Conservation (phyloP, 1,140 invertebrate genomes). For the Aleiodes sp. region DNA sequence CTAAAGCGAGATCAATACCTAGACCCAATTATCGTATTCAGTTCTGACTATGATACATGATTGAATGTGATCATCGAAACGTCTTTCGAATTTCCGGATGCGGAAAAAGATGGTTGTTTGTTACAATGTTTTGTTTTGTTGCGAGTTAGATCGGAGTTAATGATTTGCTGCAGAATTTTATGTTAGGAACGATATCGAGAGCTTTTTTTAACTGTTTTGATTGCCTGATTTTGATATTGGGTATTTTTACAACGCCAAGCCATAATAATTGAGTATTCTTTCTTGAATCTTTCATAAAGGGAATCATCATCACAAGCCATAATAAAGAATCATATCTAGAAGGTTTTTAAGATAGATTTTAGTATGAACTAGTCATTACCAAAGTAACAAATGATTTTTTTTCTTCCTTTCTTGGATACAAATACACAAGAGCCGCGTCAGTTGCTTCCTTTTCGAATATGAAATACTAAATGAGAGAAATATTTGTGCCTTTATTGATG, state of each 20-base stretch:
- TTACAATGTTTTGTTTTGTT: no score
- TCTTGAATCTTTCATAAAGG: neutral
- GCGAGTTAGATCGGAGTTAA: no score
- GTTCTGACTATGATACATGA: conserved; percentile 63
- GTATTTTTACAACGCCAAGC: conserved; percentile 19
- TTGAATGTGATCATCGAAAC: neutral
- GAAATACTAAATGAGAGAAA: neutral
- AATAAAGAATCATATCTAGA: conserved; percentile 40
- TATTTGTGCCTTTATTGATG: neutral
- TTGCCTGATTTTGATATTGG: conserved; percentile 3
- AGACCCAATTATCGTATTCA: conserved; percentile 76
- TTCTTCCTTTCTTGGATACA: no score
- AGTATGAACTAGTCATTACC: conserved; percentile 66
- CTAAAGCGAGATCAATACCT: conserved; percentile 68
- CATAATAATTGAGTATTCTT: conserved; percentile 36
- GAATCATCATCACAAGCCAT: conserved; percentile 49
- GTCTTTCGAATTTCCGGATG: neutral
- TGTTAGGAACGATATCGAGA: neutral
- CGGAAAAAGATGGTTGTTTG: no score
- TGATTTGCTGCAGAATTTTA: no score
- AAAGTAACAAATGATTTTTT: conserved; percentile 54
- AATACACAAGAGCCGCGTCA: conserved; percentile 6
- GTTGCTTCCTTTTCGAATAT: neutral
- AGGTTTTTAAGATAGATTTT: conserved; percentile 43
- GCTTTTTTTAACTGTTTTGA: neutral